Base-by-base conservation (phyloP, 2,888 invertebrate species). In the Phortica okadai region DNA sequence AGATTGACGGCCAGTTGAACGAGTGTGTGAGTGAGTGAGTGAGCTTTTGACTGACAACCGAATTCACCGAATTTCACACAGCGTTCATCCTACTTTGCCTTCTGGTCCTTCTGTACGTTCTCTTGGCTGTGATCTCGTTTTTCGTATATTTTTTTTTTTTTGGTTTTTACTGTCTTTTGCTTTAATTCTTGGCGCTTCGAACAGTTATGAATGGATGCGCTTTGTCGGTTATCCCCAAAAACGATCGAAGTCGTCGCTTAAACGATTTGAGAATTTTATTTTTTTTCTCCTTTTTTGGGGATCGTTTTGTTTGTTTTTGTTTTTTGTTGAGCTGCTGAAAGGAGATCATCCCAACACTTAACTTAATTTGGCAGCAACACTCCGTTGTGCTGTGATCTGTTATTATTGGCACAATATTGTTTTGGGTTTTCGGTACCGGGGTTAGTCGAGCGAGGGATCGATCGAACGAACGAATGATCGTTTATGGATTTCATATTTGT, bases 281-380 rank as follows among this genome's bases (percentile, higher is more conserved):
- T 70, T 75, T 62, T 64, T 41, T 25, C 33, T 69, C n/a, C 73
- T 70, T 44, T 73, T 67, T 78, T 73, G 73, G 66, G 75, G 50
- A 75, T 77, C 6, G 44, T 50, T 54, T 54, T 50, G 16, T 41
- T 74, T 62, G 62, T 50, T 54, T 45, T 45, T 50, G 11, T 70
- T 16, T 45, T 70, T 70, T 25, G 21, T 70, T 10, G 41, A 56
- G 25, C 84, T 82, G 88, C 83, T 83, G 81, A 84, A 86, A 87
- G 78, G 77, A 83, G 88, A 84, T 89, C 88, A 85, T 81, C 84
- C 83, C 88, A 89, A 90, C 90, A 90, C 91, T 90, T 91, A 90
- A 90, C 90, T 89, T 89, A 90, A 90, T 89, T 90, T 90, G 89
- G 86, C 87, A 90, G 89, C 88, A 87, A 83, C 89, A 86, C 82